Base-by-base conservation (phyloP, 2,113 vertebrate species). In the Oreochromis tanganicae region DNA sequence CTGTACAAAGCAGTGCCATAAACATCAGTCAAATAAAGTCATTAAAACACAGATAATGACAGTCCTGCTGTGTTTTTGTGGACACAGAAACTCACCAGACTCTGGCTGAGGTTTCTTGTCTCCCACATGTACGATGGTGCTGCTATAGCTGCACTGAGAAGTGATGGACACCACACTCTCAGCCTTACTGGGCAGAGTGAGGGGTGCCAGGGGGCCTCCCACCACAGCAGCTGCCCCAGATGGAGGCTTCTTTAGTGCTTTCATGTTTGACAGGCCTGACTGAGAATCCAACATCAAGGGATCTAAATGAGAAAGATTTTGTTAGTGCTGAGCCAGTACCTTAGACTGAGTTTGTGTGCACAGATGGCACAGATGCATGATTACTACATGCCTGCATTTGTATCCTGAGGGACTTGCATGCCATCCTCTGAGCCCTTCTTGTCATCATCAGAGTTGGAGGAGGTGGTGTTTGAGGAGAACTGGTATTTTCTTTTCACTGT, bases 111-210 rank as follows among this genome's bases (percentile, higher is more conserved):
- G 82, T 91, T 99, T 99, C 93, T 99, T 99, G 96, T 99, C 98
- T 55, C 98, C 98, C 36, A 99, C 98, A 0, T 99, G 99, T 61
- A 99, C 98, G 9, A 99, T 97, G 92, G 99, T 99, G 92, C 99
- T 99, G 89, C 98, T 99, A 95, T 99, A 99, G 95, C 98, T 99
- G 95, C 99, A 99, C 93, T 98, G 98, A 78, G 98, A 99, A 87
- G 97, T 97, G 90, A 99, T 97, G 61, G 98, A 99, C 9, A 97
- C 97, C 84, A 98, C 97, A 4, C 98, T 99, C 93, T 98, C 98
- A 1, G 98, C 97, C 90, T 98, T 98, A 93, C 97, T 96, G 34
- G 96, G 97, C 88, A 98, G 87, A 2, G 97, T 80, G 88, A 98
- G 95, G 2, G 97, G 95, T 4, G 93, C 87, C 85, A 98, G 90